A percentile compares a stretch with the other conserved stretches of the same genome.
phyloP scores from a whole-genome alignment of 2,797 vertebrate genomes.

The Tinamus major region DNA sequence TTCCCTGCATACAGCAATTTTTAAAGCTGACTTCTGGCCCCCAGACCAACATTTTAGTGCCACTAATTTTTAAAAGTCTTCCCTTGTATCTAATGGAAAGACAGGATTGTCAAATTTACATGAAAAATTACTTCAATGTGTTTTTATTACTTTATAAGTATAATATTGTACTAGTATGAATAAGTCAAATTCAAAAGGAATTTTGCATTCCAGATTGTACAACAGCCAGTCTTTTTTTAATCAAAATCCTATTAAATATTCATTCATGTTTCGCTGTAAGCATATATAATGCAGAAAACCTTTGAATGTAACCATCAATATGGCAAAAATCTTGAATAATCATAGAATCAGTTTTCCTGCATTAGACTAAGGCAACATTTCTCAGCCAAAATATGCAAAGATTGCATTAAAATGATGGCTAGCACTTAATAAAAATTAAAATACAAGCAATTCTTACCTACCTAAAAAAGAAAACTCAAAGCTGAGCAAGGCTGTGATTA shows the following conservation, averaged over 20 bases:
- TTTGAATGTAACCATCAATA: conserved; percentile 1
- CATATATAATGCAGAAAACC: conserved; percentile 34
- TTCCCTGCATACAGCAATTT: background rate
- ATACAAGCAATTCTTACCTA: background rate
- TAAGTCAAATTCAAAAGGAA: conserved; percentile 42
- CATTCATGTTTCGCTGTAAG: conserved; percentile 38
- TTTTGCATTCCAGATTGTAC: conserved; percentile 45
- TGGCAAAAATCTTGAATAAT: background rate
- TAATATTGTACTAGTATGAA: conserved; percentile 42
- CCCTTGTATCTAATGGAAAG: background rate
- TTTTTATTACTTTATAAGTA: conserved; percentile 19
- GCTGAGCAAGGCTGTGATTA: background rate
- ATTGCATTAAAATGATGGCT: background rate
- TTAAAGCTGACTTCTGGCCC: background rate
- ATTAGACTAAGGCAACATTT: background rate
- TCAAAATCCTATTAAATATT: conserved; percentile 67
- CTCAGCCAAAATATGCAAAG: background rate
- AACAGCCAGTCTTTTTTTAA: conserved; percentile 53
- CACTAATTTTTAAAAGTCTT: background rate
- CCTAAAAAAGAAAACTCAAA: background rate
- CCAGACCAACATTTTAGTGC: background rate
- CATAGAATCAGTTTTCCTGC: background rate
- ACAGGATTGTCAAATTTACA: conserved; percentile 22
- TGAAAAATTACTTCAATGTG: conserved; percentile 53
- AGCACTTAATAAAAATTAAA: background rate